Base-by-base conservation (phyloP, 2,797 vertebrate genomes). In the Mycteria americana region DNA sequence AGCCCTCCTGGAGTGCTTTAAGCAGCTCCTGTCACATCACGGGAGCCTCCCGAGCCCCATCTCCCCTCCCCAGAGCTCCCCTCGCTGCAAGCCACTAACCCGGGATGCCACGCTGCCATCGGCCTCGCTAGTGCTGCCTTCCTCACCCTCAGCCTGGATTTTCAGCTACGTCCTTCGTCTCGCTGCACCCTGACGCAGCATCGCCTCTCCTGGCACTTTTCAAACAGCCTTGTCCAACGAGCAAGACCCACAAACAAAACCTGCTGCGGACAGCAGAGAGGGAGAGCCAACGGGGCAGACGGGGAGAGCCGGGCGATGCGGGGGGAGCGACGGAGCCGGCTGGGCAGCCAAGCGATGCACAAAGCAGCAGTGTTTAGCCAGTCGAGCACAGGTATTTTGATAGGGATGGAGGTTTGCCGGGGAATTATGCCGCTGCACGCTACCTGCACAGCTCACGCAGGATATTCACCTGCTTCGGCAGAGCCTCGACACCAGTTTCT, bases 41-140 rank as follows among this genome's bases (percentile, higher is more conserved):
- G 2, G 67, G 37, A 83, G 14, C 19, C 48, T 43, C 31, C 11
- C 0, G 35, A n/a, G n/a, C 28, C 23, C 69, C 23, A 48, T 12
- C 24, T 68, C 18, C 14, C 17, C 19, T 35, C 19, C 43, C 11
- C 33, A 11, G 31, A 9, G 17, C 48, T 56, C 35, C 23, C 22
- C 31, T 46, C 6, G 8, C 46, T 25, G 46, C 11, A 37, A 46
- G 72, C 22, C 82, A 12, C 48, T 21, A 78, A n/a, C 51, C 46
- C 5, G 4, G 8, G 76, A 30, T 6, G 7, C 37, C 4, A 3
- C 1, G 0, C 39, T 37, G 74, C 67, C 82, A 16, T 27, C 6
- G 0, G 53, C 82, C 75, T 76, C 10, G 0, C 78, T 39, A 33
- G 46, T 43, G n/a, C 45, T 0, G 0, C 69, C 81, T 17, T 91